Conservation (phyloP, 2,797 vertebrate species). For the Apogon talboti region DNA sequence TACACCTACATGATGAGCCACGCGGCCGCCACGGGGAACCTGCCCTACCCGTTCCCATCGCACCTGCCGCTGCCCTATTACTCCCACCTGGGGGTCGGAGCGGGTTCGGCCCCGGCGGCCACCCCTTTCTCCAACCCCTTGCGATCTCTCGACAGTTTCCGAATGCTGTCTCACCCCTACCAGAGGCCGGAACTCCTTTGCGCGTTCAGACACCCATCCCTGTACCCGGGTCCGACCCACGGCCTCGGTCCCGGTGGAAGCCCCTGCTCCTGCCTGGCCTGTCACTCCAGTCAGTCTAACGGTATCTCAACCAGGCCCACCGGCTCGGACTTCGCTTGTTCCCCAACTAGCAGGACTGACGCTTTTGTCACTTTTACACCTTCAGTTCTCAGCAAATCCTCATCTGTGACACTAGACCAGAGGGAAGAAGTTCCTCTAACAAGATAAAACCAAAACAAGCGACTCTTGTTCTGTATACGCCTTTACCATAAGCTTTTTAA, state of each 20-base stretch:
- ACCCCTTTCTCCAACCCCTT: constrained; percentile 91
- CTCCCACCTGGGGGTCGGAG: constrained; percentile 91
- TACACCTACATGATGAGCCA: constrained; percentile 99
- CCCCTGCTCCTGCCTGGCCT: constrained; percentile 94
- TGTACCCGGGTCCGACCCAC: constrained; percentile 88
- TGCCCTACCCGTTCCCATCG: constrained; percentile 95
- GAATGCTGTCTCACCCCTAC: constrained; percentile 96
- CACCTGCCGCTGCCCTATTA: constrained; percentile 98
- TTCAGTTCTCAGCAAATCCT: constrained; percentile 95
- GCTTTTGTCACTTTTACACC: constrained; percentile 96
- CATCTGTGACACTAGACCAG: constrained; percentile 93
- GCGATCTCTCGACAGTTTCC: constrained; percentile 95
- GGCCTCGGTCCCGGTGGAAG: constrained; percentile 91
- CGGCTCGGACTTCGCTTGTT: constrained; percentile 93
- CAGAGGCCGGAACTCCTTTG: constrained; percentile 96
- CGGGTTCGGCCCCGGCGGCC: constrained; percentile 84
- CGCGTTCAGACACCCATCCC: constrained; percentile 95
- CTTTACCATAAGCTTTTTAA: constrained; percentile 58
- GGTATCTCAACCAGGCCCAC: constrained; percentile 88
- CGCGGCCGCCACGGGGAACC: constrained; percentile 94
- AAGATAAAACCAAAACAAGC: constrained; percentile 87
- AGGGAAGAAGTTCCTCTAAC: constrained; percentile 97
- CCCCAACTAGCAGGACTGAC: constrained; percentile 94
- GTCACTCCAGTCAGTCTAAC: constrained; percentile 90
- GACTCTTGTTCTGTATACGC: constrained; percentile 27